These are phyloP conservation scores for Meta bourneti DNA, from an alignment of 2,888 invertebrate species.

Conservation along the genomic window DNA sequence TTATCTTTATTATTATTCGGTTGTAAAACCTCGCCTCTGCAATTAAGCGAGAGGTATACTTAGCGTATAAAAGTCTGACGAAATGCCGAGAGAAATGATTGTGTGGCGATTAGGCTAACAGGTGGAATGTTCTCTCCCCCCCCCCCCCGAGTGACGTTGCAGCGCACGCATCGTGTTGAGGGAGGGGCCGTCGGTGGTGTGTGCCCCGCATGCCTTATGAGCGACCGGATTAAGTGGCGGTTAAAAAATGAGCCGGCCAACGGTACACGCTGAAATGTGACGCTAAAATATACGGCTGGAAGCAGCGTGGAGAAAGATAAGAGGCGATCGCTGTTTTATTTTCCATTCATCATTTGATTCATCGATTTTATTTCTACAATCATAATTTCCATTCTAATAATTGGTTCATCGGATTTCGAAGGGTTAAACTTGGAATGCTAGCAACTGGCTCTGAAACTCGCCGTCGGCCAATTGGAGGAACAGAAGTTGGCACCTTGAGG, in stretches of 20 bases:
- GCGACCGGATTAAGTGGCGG: not conserved
- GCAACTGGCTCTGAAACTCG: no score
- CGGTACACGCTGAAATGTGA: not conserved
- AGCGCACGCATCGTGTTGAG: slow-evolving; percentile 14
- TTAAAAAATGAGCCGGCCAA: not conserved
- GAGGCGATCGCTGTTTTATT: no score
- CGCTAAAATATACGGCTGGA: not conserved
- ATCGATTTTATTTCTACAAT: no score
- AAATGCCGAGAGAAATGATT: slow-evolving; percentile 58
- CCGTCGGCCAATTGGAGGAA: no score
- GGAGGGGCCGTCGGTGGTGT: slow-evolving; percentile 16
- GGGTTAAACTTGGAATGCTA: no score
- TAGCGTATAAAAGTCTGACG: slow-evolving; percentile 56
- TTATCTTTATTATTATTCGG: slow-evolving; percentile 48
- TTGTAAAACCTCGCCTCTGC: slow-evolving; percentile 65
- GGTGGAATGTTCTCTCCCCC: slow-evolving; percentile 1
- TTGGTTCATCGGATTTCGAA: no score
- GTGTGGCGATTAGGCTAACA: slow-evolving; percentile 41
- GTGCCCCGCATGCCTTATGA: not conserved
- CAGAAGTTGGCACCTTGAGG: no score
- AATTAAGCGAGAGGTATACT: slow-evolving; percentile 68
- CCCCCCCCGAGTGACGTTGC: not conserved
- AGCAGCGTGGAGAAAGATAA: no score
- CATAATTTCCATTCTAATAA: no score
- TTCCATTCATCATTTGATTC: no score